Evolutionary conservation across 2,888 invertebrate species (phyloP).

Genomic region (Chesias legatella): DNA sequence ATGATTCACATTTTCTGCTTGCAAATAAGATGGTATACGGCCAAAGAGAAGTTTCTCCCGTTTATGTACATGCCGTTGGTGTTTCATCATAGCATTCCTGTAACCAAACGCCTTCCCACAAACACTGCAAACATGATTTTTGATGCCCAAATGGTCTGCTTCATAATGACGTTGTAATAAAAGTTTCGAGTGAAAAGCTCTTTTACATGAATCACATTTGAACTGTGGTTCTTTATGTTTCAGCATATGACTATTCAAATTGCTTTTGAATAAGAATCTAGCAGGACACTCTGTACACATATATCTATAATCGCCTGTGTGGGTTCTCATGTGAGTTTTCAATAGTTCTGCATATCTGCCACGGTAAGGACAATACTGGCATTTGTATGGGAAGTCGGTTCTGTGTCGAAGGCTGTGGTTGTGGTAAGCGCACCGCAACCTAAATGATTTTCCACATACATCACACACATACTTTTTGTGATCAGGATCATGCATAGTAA

Average conservation of each 20-base stretch:
- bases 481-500: constrained; percentile 55
- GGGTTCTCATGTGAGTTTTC: constrained; percentile 52
- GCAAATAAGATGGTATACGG: constrained; percentile 47
- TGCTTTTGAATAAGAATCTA: constrained; percentile 53
- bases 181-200: constrained; percentile 50
- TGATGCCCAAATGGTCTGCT: constrained; percentile 55
- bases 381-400: constrained; percentile 55
- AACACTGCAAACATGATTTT: constrained; percentile 54
- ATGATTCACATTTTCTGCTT: constrained; percentile 29
- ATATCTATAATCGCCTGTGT: constrained; percentile 52
- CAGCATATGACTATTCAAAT: constrained; percentile 53
- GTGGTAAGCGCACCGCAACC: constrained; percentile 50
- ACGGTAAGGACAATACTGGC: constrained; percentile 50
- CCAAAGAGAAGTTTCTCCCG: constrained; percentile 47
- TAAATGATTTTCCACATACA: constrained; percentile 55
- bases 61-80: constrained; percentile 56
- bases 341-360: constrained; percentile 48
- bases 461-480: constrained; percentile 57
- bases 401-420: constrained; percentile 51
- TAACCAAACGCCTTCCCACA: constrained; percentile 63
- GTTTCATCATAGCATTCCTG: constrained; percentile 60
- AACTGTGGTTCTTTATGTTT: constrained; percentile 52
- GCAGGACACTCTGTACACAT: constrained; percentile 61
- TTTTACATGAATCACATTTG: constrained; percentile 53
- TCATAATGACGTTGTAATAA: constrained; percentile 49